Percentiles rank a stretch among this genome's conserved stretches.
Evolutionary conservation across 2,888 invertebrate genomes (phyloP).

Genomic region (Theristus sp.): DNA sequence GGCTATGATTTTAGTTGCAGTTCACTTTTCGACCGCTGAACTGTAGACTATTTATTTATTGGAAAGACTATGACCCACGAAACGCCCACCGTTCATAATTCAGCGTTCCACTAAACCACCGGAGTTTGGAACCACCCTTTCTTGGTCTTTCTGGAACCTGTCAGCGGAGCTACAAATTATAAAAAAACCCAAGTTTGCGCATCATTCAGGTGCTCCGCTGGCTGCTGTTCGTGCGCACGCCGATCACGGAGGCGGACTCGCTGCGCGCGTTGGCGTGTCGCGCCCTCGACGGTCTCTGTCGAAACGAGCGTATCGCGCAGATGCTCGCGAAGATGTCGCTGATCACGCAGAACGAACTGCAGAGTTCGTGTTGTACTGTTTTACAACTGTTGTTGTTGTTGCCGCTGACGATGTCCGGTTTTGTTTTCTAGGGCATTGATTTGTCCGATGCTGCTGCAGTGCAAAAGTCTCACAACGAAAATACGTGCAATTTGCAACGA

Average conservation of each 20-base stretch:
- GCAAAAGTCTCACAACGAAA: too few species aligned
- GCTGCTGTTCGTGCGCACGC: slow-evolving; percentile 71
- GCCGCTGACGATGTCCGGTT: neutral
- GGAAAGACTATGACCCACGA: too few species aligned
- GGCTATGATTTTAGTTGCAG: too few species aligned
- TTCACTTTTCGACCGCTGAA: too few species aligned
- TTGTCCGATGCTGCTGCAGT: too few species aligned
- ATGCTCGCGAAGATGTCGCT: slow-evolving; percentile 85
- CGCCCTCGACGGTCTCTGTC: slow-evolving; percentile 72
- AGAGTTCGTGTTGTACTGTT: slow-evolving; percentile 44
- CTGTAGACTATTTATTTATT: too few species aligned
- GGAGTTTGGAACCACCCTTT: too few species aligned
- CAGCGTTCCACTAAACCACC: too few species aligned
- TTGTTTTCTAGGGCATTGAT: too few species aligned
- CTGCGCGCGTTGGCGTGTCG: slow-evolving; percentile 73
- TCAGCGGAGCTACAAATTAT: neutral
- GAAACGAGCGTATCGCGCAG: slow-evolving; percentile 74
- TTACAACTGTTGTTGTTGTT: neutral
- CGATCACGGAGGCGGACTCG: slow-evolving; percentile 88
- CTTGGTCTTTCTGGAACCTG: neutral
- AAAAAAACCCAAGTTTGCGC: too few species aligned
- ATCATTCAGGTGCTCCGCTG: slow-evolving; percentile 61
- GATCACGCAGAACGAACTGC: slow-evolving; percentile 76
- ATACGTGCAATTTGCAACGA: too few species aligned
- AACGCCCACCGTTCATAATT: too few species aligned